A percentile compares a stretch with the other conserved stretches of the same genome.
phyloP scores from a whole-genome alignment of 2,888 invertebrate genomes.

The Protonemura montana region DNA sequence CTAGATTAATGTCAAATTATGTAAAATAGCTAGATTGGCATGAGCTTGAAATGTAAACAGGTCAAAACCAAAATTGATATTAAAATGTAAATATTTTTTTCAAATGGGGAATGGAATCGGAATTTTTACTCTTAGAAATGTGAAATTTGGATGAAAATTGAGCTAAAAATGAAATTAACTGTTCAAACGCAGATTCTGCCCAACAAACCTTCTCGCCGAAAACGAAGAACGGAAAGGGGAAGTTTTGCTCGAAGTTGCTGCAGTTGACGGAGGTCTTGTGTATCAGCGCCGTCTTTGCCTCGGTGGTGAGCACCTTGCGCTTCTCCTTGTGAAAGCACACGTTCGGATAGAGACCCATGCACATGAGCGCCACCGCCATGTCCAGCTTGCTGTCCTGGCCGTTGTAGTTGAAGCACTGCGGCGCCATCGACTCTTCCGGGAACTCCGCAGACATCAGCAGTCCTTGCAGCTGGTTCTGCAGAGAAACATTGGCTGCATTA shows the following conservation, averaged over 20 bases:
- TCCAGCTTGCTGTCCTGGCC: conserved; percentile 83
- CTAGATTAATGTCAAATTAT: no score
- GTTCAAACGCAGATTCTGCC: no score
- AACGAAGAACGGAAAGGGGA: conserved; percentile 94
- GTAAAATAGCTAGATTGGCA: no score
- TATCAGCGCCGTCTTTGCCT: conserved; percentile 92
- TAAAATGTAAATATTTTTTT: no score
- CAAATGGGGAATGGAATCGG: no score
- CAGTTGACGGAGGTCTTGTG: conserved; percentile 98
- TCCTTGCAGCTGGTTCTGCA: conserved; percentile 70
- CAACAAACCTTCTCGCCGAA: conserved; percentile 90
- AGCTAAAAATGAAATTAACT: no score
- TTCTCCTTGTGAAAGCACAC: conserved; percentile 96
- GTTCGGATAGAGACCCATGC: conserved; percentile 95
- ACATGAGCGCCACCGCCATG: conserved; percentile 82
- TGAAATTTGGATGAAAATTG: no score
- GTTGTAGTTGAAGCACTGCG: conserved; percentile 76
- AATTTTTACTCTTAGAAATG: no score
- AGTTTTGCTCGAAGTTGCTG: conserved; percentile 80
- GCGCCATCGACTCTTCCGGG: conserved; percentile 84
- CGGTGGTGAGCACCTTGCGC: conserved; percentile 90
- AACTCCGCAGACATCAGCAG: conserved; percentile 81
- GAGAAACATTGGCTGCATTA: no score
- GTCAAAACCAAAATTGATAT: no score
- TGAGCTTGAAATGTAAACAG: no score